Evolutionary conservation across 2,888 invertebrate genomes (phyloP).

Genomic region (Epicampocera succincta): DNA sequence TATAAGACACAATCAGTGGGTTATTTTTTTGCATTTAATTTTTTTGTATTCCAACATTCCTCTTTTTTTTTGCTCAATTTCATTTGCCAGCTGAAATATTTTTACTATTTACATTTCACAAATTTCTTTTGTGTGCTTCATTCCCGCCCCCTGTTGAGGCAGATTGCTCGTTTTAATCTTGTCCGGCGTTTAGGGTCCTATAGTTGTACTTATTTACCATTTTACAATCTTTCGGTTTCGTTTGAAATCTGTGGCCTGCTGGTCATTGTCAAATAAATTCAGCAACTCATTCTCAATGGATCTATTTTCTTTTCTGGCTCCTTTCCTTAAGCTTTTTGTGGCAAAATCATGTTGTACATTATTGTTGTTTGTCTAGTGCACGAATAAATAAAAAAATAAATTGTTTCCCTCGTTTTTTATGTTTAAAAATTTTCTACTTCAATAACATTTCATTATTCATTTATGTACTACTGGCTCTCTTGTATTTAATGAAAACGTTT

Average conservation of each 20-base stretch:
- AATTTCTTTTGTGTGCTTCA: constrained; percentile 24
- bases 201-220: constrained; percentile 11
- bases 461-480: constrained; percentile 20
- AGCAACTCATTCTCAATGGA: constrained; percentile 72
- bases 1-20: no score
- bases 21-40: constrained; percentile 13
- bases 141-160: constrained; percentile 54
- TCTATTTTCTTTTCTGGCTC: constrained; percentile 22
- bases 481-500: constrained; percentile 9
- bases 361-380: constrained; percentile 50
- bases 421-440: constrained; percentile 61
- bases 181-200: constrained; percentile 41
- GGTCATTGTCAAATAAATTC: constrained; percentile 72
- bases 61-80: constrained; percentile 6
- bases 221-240: constrained; percentile 44
- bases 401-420: constrained; percentile 16
- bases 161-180: constrained; percentile 58
- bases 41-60: constrained; percentile 18
- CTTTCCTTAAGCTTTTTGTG: constrained; percentile 2
- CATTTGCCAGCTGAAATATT: constrained; percentile 13
- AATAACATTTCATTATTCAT: constrained; percentile 66
- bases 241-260: constrained; percentile 44
- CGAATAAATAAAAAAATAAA: constrained; percentile 5
- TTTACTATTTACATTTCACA: constrained; percentile 12
- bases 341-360: constrained; percentile 34